A percentile compares a stretch with the other conserved stretches of the same genome.
phyloP scores from a whole-genome alignment of 1,140 invertebrate genomes.

The Scaptomyza hsui region DNA sequence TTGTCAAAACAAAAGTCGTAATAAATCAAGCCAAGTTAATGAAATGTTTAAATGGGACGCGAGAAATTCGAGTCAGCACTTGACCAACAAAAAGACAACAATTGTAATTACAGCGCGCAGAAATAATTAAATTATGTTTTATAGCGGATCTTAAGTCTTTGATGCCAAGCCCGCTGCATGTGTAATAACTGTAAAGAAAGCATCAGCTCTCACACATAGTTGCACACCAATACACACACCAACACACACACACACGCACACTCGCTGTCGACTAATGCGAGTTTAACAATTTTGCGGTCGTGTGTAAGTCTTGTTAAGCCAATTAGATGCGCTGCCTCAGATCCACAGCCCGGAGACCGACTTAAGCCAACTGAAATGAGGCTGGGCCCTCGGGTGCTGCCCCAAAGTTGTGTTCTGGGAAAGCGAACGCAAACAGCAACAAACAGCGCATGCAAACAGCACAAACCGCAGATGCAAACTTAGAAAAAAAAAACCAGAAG shows the following conservation, averaged over 20 bases:
- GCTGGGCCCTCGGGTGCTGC: constrained; percentile 44
- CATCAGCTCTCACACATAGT: constrained; percentile 20
- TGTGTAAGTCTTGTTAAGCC: constrained; percentile 72
- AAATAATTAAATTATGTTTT: constrained; percentile 80
- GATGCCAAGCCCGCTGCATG: constrained; percentile 38
- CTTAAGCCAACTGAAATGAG: constrained; percentile 47
- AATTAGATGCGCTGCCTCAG: constrained; percentile 63
- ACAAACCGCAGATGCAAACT: constrained; percentile 43
- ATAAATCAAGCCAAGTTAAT: constrained; percentile 71
- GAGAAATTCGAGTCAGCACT: constrained; percentile 38
- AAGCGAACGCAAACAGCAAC: constrained; percentile 55
- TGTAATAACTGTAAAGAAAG: constrained; percentile 69
- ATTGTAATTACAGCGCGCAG: constrained; percentile 60
- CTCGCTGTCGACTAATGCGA: constrained; percentile 56
- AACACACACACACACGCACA: constrained; percentile 12
- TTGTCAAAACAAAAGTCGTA: constrained; percentile 64
- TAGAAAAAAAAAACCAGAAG: constrained; percentile 22
- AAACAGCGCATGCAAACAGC: constrained; percentile 18
- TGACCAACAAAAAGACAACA: constrained; percentile 48
- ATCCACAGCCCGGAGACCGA: constrained; percentile 10
- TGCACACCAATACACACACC: constrained; percentile 2
- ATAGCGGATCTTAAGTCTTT: constrained; percentile 51
- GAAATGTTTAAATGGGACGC: constrained; percentile 48
- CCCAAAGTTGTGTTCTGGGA: constrained; percentile 63
- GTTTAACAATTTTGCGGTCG: constrained; percentile 70